Base-by-base conservation (phyloP, 2,113 vertebrate species). In the Cygnus buccinator region DNA sequence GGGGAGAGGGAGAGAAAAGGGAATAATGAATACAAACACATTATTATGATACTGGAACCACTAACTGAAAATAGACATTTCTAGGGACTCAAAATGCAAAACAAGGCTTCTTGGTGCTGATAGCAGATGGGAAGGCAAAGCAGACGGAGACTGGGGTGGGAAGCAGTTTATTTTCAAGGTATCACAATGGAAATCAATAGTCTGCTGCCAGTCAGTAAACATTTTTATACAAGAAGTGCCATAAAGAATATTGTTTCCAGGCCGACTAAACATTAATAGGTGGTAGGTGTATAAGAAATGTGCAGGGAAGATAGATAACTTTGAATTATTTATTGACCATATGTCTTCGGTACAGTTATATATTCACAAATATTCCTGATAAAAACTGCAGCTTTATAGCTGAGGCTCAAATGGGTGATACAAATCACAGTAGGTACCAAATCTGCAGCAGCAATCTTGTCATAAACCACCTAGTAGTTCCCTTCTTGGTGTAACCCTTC, bases 261-360 rank as follows among this genome's bases (percentile, higher is more conserved):
- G 93, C 95, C 97, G 95, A 96, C 86, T 90, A 96, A 97, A 91
- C 95, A 97, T 95, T 97, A 95, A 96, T 97, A 96, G 87, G 94
- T 96, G 90, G 94, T 96, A 97, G 93, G 90, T 97, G 76, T 94
- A 54, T 88, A 94, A 91, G 89, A 94, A 95, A 96, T 97, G 92
- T 93, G 94, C 80, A 95, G 92, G 93, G 92, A 95, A 96, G 91
- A 98, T 87, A 97, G 96, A 97, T 97, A 97, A 96, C 96, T 96
- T 97, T 98, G 98, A 98, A 98, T 98, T 98, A 98, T 98, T 98
- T 98, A 98, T 98, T 95, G 81, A 88, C 94, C 96, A 93, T 97
- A 94, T 97, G 95, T 98, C 96, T 98, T 97, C 71, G 79, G 92
- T 94, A 90, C 89, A 89, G 95, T 97, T 97, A 87, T 87, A 87